phyloP scores from a whole-genome alignment of 2,113 vertebrate species.

The Corvus cornix region DNA sequence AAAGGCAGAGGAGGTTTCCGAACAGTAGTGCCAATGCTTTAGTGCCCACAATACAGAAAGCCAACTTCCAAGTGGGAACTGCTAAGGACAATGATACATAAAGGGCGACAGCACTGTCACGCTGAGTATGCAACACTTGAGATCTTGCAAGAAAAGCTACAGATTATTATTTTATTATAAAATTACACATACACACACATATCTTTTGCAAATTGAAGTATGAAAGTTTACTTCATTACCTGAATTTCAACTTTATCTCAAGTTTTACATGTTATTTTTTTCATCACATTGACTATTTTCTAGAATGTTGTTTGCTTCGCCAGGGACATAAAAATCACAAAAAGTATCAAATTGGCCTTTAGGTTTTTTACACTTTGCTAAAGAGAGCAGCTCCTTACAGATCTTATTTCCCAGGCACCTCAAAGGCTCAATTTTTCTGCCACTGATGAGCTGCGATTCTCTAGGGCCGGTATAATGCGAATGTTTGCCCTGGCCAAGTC shows the following conservation, averaged over 20 bases:
- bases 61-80: not conserved
- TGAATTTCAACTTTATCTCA: not conserved
- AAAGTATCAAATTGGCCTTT: not conserved
- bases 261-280: not conserved
- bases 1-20: not conserved
- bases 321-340: not conserved
- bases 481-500: accelerated
- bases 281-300: not conserved
- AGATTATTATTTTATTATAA: not conserved
- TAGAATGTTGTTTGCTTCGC: not conserved
- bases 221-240: not conserved
- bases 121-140: not conserved
- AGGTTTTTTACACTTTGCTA: not conserved
- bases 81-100: not conserved
- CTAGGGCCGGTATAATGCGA: accelerated
- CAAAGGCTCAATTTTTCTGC: not conserved
- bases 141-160: not conserved
- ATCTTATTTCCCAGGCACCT: not conserved
- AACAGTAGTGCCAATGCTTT: not conserved
- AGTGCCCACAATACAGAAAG: not conserved
- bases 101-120: not conserved
- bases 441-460: not conserved
- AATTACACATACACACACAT: accelerated
- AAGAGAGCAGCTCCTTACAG: not conserved
- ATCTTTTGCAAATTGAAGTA: not conserved